Evolutionary conservation across 2,888 invertebrate species (phyloP).

Genomic region (Himalopsyche japonica): DNA sequence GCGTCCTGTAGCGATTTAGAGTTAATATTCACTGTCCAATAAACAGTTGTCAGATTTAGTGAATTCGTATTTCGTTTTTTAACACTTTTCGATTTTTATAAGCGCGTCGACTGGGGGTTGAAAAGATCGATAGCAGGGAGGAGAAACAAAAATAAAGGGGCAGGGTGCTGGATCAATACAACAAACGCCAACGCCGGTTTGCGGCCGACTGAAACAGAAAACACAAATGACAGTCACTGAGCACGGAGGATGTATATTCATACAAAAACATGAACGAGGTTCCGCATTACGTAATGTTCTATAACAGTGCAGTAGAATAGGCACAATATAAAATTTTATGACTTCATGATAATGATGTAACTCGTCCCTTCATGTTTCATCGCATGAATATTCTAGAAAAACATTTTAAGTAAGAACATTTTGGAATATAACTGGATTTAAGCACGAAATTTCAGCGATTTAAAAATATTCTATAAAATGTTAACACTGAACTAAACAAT

Average conservation of each 20-base stretch:
- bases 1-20: background rate
- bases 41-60: background rate
- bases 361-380: background rate
- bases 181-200: background rate
- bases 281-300: background rate
- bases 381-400: no score
- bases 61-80: background rate
- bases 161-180: background rate
- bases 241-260: background rate
- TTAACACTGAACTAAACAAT: no score
- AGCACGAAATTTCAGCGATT: no score
- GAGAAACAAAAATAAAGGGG: background rate
- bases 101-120: background rate
- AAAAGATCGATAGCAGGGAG: constrained; percentile 1
- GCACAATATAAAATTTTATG: background rate
- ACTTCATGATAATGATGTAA: background rate
- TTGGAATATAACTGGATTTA: no score
- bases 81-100: background rate
- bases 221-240: background rate
- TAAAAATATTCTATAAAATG: no score
- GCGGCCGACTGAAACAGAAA: background rate
- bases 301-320: background rate
- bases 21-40: background rate
- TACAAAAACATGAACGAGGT: background rate
- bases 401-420: no score